Conservation (phyloP, 2,888 invertebrate genomes). For the Gastracanthus pulcherrimus region DNA sequence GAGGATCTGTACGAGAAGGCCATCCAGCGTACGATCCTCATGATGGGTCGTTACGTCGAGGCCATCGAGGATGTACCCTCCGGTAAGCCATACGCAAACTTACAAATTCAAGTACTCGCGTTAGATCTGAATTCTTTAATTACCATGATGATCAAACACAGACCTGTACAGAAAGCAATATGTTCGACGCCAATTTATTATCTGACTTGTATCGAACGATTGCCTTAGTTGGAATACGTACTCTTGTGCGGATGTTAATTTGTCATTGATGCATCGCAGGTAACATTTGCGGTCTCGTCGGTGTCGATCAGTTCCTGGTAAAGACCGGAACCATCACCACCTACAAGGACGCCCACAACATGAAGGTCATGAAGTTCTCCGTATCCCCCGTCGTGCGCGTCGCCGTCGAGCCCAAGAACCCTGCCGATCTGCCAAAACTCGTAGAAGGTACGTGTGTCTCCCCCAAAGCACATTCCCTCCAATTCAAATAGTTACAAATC, state of each 20-base stretch:
- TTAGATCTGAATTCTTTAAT: too few species aligned
- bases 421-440: slow-evolving; percentile 98
- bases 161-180: slow-evolving; percentile 70
- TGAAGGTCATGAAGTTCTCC: slow-evolving; percentile 99
- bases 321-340: slow-evolving; percentile 99
- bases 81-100: slow-evolving; percentile 78
- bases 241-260: slow-evolving; percentile 40
- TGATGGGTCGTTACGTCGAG: slow-evolving; percentile 99
- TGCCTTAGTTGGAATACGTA: too few species aligned
- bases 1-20: slow-evolving; percentile 99
- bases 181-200: slow-evolving; percentile 36
- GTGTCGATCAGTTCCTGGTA: slow-evolving; percentile 99
- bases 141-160: slow-evolving; percentile 71
- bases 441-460: slow-evolving; percentile 86
- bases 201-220: too few species aligned
- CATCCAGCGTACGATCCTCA: slow-evolving; percentile 99
- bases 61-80: slow-evolving; percentile 99
- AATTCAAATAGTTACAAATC: neutral
- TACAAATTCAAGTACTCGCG: neutral
- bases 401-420: slow-evolving; percentile 99
- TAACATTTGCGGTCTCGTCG: slow-evolving; percentile 99
- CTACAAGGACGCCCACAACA: slow-evolving; percentile 99
- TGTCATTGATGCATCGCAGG: slow-evolving; percentile 77
- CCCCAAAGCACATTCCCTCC: neutral
- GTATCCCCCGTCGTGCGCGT: slow-evolving; percentile 99